These are phyloP conservation scores for Thymelicus sylvestris DNA, from an alignment of 2,888 invertebrate species.

Conservation along the genomic window DNA sequence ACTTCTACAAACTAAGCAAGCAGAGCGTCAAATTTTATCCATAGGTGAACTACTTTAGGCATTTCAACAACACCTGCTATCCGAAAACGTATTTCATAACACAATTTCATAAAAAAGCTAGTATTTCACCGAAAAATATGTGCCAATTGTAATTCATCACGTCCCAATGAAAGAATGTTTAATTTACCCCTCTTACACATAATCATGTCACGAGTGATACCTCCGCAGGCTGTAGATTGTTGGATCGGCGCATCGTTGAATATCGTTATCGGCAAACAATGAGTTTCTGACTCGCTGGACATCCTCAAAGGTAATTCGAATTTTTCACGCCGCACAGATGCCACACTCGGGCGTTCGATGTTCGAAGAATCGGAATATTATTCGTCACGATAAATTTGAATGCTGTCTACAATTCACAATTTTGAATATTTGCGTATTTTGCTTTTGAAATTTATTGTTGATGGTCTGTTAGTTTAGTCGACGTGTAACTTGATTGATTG, in stretches of 20 bases:
- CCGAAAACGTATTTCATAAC: too few relatives aligned
- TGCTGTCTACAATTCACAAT: too few relatives aligned
- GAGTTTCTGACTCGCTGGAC: slow-evolving; percentile 74
- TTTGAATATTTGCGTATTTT: too few relatives aligned
- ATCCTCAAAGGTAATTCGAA: slow-evolving; percentile 53
- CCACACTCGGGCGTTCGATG: slow-evolving; percentile 21
- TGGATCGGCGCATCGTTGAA: slow-evolving; percentile 50
- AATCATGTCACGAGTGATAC: slow-evolving; percentile 71
- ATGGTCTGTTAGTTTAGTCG: too few relatives aligned
- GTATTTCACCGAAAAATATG: too few relatives aligned
- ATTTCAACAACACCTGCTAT: too few relatives aligned
- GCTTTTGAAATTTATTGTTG: too few relatives aligned
- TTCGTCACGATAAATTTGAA: not conserved
- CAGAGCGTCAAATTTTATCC: too few relatives aligned
- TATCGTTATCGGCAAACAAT: slow-evolving; percentile 79
- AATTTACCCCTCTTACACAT: slow-evolving; percentile 65
- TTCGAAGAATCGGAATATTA: slow-evolving; percentile 10
- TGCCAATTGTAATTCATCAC: not conserved
- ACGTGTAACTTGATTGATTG: too few relatives aligned
- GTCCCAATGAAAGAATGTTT: slow-evolving; percentile 36
- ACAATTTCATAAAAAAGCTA: not conserved
- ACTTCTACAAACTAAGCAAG: too few relatives aligned
- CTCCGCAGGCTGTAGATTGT: slow-evolving; percentile 40
- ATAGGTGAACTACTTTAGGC: too few relatives aligned
- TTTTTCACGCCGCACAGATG: slow-evolving; percentile 46